Evolutionary conservation across 2,113 vertebrate genomes (phyloP), one percentile per base, ranked within the genome.

Genomic region (Arothron firmamentum): DNA sequence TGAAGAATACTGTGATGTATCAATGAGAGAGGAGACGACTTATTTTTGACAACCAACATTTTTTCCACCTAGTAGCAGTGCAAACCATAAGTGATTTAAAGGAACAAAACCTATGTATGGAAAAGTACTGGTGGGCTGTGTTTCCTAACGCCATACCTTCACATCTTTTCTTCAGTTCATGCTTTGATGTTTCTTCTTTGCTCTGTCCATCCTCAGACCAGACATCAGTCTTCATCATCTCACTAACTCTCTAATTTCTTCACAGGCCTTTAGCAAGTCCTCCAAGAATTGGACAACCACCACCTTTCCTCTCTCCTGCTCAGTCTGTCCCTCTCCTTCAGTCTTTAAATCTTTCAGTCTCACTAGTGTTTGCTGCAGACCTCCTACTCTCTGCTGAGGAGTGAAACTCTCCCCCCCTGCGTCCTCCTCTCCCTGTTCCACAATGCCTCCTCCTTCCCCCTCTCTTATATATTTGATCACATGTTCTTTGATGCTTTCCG

Each of bases 401-500:
- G 72, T 78, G 0, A 43, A 43, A 41, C 51, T 56, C 0, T 1
- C 7, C 16, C 74, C 84, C 0, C 77, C 89, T 0, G 80, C 78
- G 4, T 91, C 87, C 14, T 75, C 81, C 56, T 86, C 82, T 41
- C 54, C 77, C 7, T 72, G 74, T 1, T 34, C 48, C 12, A 59
- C 80, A 7, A 78, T 78, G 41, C 15, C 65, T 28, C 85, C 86
- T 1, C 28, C 81, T 3, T 79, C 90, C 0, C 83, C 88, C 1
- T 13, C 75, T 12, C 82, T 89, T 16, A 96, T 78, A 68, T 94
- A 95, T 42, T 91, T 93, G 23, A 94, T 52, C 17, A 99, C 42
- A 19, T 90, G 92, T 21, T 77, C 73, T 47, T 23, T 83, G 70
- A 98, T 74, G 2, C 61, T 64, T 0, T 55, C 76, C 0, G 90